Conservation (phyloP, 2,797 vertebrate species). For the Poeciliopsis turneri region DNA sequence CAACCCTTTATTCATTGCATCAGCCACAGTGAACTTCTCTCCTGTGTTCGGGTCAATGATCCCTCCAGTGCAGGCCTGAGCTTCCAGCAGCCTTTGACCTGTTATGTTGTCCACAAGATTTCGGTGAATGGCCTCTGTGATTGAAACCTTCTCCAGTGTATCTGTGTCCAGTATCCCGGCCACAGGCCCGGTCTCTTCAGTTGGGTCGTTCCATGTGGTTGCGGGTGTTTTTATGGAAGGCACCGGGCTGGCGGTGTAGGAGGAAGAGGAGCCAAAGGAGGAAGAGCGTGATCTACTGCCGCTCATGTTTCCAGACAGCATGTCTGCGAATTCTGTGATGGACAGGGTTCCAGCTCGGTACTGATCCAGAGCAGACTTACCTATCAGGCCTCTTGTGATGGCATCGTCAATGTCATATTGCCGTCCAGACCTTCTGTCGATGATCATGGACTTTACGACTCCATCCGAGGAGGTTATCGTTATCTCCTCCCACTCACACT, state of each 20-base stretch:
- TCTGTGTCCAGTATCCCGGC: slow-evolving; percentile 97
- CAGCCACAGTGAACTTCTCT: slow-evolving; percentile 87
- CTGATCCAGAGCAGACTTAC: slow-evolving; percentile 93
- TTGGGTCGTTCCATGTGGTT: slow-evolving; percentile 90
- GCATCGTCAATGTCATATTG: slow-evolving; percentile 98
- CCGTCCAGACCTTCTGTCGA: slow-evolving; percentile 91
- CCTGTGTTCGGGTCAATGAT: slow-evolving; percentile 93
- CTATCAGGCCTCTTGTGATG: slow-evolving; percentile 89
- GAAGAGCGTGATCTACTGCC: slow-evolving; percentile 92
- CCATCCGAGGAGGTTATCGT: slow-evolving; percentile 96
- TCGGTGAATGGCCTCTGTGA: slow-evolving; percentile 96
- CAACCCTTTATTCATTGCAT: slow-evolving; percentile 90
- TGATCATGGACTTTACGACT: slow-evolving; percentile 96
- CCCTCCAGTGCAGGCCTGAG: slow-evolving; percentile 96
- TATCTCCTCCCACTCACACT: slow-evolving; percentile 99
- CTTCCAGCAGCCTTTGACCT: slow-evolving; percentile 93
- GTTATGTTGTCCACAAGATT: slow-evolving; percentile 97
- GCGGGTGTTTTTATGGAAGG: slow-evolving; percentile 82
- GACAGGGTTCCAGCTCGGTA: slow-evolving; percentile 93
- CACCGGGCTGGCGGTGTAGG: slow-evolving; percentile 86
- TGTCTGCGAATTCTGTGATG: slow-evolving; percentile 97
- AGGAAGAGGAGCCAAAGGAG: slow-evolving; percentile 94
- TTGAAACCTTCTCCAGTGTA: slow-evolving; percentile 95
- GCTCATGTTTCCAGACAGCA: slow-evolving; percentile 92
- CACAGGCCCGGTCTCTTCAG: slow-evolving; percentile 92